Percentiles rank a stretch among this genome's conserved stretches.
phyloP scores from a whole-genome alignment of 2,113 vertebrate genomes.

The Acrocephalus arundinaceus region DNA sequence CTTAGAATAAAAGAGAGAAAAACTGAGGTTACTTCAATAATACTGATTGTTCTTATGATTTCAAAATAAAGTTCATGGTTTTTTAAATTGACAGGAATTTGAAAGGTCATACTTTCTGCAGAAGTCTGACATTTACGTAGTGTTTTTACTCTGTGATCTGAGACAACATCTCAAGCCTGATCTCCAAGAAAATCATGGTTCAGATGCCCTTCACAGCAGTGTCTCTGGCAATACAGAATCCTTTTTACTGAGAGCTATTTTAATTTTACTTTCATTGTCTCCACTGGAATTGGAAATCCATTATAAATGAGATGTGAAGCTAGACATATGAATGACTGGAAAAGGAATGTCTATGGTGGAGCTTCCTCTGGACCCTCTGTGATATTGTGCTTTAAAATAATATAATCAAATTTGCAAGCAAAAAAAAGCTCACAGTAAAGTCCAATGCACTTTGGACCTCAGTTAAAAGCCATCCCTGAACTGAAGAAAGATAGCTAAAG shows the following conservation, averaged over 20 bases:
- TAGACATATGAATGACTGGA: neutral
- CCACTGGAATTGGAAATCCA: neutral
- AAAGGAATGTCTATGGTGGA: neutral
- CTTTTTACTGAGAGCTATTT: neutral
- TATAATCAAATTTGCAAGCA: neutral
- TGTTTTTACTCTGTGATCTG: neutral
- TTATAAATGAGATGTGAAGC: neutral
- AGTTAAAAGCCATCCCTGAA: neutral
- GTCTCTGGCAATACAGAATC: neutral
- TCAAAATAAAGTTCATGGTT: neutral
- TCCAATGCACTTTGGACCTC: neutral
- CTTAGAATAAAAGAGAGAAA: neutral
- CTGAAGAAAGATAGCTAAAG: neutral
- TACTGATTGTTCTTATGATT: neutral
- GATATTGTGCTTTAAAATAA: neutral
- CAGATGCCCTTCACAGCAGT: neutral
- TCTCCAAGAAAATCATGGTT: neutral
- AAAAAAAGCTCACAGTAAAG: neutral
- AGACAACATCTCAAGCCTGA: neutral
- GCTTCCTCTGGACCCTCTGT: neutral
- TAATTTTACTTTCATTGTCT: neutral
- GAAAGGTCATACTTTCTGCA: neutral
- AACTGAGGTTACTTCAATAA: neutral
- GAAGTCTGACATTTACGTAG: neutral
- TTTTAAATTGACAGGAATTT: neutral